Evolutionary conservation across 2,797 vertebrate species (phyloP).

Genomic region (Pangasius macronema): DNA sequence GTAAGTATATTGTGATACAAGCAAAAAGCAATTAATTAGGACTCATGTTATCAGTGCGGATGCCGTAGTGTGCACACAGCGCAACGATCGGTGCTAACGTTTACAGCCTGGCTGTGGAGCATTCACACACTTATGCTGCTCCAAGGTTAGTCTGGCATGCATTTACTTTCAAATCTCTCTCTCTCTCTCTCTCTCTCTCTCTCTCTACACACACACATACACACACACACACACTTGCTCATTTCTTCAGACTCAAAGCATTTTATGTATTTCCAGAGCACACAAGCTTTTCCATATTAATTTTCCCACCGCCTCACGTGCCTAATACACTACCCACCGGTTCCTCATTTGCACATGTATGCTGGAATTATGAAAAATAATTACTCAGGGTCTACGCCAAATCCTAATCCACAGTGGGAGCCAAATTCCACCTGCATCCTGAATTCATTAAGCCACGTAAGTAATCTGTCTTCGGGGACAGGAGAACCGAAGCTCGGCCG

Average conservation of each 20-base stretch:
- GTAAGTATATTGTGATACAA: not conserved
- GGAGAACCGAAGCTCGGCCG: not conserved
- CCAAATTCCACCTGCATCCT: constrained; percentile 33
- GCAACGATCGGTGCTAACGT: not conserved
- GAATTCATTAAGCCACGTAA: constrained; percentile 28
- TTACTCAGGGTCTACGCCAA: constrained; percentile 35
- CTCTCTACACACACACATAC: not conserved
- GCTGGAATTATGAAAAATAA: constrained; percentile 36
- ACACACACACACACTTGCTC: not conserved
- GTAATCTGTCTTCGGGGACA: constrained; percentile 40
- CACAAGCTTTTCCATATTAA: not conserved
- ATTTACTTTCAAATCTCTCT: constrained; percentile 11
- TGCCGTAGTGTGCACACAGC: not conserved
- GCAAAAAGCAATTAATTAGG: not conserved
- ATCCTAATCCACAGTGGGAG: constrained; percentile 28
- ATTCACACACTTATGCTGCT: not conserved
- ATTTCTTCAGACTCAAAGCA: constrained; percentile 3
- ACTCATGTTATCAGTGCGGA: not conserved
- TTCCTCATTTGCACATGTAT: not conserved
- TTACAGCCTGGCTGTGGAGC: not conserved
- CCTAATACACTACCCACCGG: not conserved
- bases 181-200: not conserved
- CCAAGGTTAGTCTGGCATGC: not conserved
- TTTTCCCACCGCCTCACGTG: constrained; percentile 9
- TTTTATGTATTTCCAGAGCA: constrained; percentile 11